A percentile compares a stretch with the other conserved stretches of the same genome.
Conservation (phyloP, 2,888 invertebrate species). For the Lasioglossum villosulum region DNA sequence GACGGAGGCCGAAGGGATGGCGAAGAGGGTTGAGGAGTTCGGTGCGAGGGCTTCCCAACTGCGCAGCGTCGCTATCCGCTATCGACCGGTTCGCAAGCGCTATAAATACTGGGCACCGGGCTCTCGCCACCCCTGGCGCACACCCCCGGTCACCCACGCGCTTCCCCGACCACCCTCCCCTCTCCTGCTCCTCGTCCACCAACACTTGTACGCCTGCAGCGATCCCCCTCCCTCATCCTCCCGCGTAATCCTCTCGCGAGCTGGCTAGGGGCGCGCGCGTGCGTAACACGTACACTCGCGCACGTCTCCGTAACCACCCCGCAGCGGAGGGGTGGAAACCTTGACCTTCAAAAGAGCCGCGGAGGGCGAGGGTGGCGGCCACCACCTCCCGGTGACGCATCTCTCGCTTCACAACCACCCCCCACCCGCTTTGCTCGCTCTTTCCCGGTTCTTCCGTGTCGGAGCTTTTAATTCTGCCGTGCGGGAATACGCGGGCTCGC, state of each 20-base stretch:
- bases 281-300: neutral
- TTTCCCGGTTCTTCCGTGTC: conserved; percentile 15
- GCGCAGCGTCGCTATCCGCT: conserved; percentile 82
- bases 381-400: conserved; percentile 59
- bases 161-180: conserved; percentile 26
- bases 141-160: conserved; percentile 69
- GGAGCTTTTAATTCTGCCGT: conserved; percentile 36
- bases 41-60: conserved; percentile 75
- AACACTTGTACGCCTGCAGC: conserved; percentile 44
- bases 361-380: conserved; percentile 71
- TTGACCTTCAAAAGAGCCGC: conserved; percentile 82
- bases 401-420: conserved; percentile 24
- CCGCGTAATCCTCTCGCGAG: conserved; percentile 38
- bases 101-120: conserved; percentile 83
- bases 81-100: conserved; percentile 81
- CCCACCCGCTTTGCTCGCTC: conserved; percentile 26
- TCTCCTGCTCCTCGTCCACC: conserved; percentile 30
- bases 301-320: neutral
- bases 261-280: neutral
- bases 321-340: conserved; percentile 74
- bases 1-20: conserved; percentile 17
- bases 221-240: conserved; percentile 11
- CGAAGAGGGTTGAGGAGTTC: conserved; percentile 48
- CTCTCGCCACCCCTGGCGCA: conserved; percentile 75
- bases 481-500: conserved; percentile 6